These are phyloP conservation scores for Girardinichthys multiradiatus DNA, from an alignment of 2,113 vertebrate genomes.

Conservation along the genomic window DNA sequence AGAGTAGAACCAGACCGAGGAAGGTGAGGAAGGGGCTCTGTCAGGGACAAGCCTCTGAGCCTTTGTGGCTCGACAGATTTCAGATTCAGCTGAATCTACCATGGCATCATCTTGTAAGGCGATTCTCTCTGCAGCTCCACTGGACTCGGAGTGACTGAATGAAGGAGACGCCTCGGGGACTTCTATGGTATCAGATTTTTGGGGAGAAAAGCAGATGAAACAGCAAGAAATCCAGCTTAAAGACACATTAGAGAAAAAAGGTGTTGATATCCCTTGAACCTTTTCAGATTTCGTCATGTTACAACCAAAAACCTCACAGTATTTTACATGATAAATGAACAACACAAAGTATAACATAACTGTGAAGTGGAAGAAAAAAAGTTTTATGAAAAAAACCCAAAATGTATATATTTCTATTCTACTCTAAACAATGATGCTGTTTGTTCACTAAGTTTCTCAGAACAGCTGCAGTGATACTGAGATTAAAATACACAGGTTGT, in stretches of 20 bases:
- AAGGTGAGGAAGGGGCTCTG: conserved; percentile 20
- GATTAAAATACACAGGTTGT: too few relatives aligned
- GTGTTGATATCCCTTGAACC: neutral
- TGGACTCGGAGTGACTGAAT: conserved; percentile 13
- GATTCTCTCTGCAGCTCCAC: conserved; percentile 50
- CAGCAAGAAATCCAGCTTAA: neutral
- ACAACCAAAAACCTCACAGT: neutral
- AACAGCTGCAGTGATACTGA: too few relatives aligned
- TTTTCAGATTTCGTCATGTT: neutral
- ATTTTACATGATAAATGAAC: neutral
- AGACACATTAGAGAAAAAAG: neutral
- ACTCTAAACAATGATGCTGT: too few relatives aligned
- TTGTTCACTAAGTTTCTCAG: too few relatives aligned
- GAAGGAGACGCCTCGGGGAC: conserved; percentile 7
- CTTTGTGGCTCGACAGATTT: conserved; percentile 35
- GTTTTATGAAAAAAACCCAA: too few relatives aligned
- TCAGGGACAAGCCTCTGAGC: conserved; percentile 5
- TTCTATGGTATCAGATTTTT: conserved; percentile 39
- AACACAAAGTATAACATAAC: neutral
- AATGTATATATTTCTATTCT: too few relatives aligned
- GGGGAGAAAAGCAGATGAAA: neutral
- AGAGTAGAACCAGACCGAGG: conserved; percentile 69
- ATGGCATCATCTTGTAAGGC: conserved; percentile 15
- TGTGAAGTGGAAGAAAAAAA: too few relatives aligned
- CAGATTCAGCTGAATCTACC: conserved; percentile 4